Evolutionary conservation across 2,113 vertebrate species (phyloP).

Genomic region (Beaufortia kweichowensis): DNA sequence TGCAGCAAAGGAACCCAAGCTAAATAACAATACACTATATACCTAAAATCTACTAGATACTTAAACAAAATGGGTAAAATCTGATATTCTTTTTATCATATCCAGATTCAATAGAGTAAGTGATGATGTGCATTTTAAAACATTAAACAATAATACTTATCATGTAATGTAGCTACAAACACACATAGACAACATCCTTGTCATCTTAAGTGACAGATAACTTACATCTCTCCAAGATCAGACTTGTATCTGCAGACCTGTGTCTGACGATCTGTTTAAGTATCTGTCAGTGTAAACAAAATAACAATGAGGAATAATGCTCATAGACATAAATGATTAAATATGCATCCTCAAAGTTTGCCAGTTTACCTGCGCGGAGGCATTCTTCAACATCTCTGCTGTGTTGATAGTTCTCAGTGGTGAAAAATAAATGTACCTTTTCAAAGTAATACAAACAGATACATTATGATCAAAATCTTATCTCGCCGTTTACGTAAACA

Average conservation of each 20-base stretch:
- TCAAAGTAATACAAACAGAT: not conserved
- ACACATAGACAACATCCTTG: not conserved
- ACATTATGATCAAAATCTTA: not conserved
- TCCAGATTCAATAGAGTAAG: no score
- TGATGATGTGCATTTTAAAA: not conserved
- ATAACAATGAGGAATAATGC: not conserved
- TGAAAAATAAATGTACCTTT: not conserved
- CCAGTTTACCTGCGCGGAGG: constrained; percentile 65
- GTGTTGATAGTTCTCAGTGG: not conserved
- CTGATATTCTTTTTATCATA: no score
- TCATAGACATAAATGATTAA: not conserved
- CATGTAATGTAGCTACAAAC: not conserved
- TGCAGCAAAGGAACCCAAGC: not conserved
- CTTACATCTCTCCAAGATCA: constrained; percentile 92
- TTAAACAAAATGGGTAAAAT: no score
- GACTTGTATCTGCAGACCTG: constrained; percentile 69
- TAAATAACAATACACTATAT: not conserved
- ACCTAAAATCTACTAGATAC: no score
- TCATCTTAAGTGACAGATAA: constrained; percentile 44
- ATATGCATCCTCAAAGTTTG: accelerated
- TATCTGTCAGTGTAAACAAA: constrained; percentile 68
- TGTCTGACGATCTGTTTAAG: constrained; percentile 80
- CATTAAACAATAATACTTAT: not conserved
- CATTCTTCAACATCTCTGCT: constrained; percentile 66
- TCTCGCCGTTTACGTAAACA: not conserved